A percentile compares a stretch with the other conserved stretches of the same genome.
These are phyloP conservation scores for Lithobius niger DNA, from an alignment of 1,140 invertebrate species.

Conservation along the genomic window DNA sequence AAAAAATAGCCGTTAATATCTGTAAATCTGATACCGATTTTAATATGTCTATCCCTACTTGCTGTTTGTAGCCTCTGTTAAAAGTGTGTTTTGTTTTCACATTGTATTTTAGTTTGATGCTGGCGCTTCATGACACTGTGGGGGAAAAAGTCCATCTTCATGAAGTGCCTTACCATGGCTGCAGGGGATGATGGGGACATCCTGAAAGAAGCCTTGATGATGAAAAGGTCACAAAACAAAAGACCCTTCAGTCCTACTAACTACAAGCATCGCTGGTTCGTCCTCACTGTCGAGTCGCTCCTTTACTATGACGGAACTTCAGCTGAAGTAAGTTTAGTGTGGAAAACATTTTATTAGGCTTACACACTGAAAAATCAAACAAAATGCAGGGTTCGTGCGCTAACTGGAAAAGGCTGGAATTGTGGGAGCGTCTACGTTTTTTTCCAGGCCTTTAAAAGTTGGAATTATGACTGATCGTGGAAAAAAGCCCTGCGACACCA, in stretches of 20 bases:
- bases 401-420: too few relatives aligned
- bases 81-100: background rate
- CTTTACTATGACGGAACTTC: slow-evolving; percentile 58
- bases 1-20: too few relatives aligned
- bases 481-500: too few relatives aligned
- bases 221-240: slow-evolving; percentile 74
- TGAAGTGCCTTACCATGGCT: slow-evolving; percentile 6
- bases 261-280: slow-evolving; percentile 71
- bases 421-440: background rate
- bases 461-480: too few relatives aligned
- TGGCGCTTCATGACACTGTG: too few relatives aligned
- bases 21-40: too few relatives aligned
- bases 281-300: slow-evolving; percentile 53
- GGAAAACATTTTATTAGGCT: too few relatives aligned
- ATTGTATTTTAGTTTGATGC: background rate
- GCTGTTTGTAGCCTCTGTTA: background rate
- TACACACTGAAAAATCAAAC: background rate
- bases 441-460: too few relatives aligned
- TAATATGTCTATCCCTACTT: too few relatives aligned
- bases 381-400: background rate
- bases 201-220: slow-evolving; percentile 49
- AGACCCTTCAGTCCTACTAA: slow-evolving; percentile 69
- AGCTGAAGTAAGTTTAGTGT: slow-evolving; percentile 53
- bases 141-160: too few relatives aligned
- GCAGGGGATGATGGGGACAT: slow-evolving; percentile 13